A percentile compares a stretch with the other conserved stretches of the same genome.
These are phyloP conservation scores for Theropithecus gelada DNA, from an alignment of 2,113 vertebrate species.

Conservation along the genomic window DNA sequence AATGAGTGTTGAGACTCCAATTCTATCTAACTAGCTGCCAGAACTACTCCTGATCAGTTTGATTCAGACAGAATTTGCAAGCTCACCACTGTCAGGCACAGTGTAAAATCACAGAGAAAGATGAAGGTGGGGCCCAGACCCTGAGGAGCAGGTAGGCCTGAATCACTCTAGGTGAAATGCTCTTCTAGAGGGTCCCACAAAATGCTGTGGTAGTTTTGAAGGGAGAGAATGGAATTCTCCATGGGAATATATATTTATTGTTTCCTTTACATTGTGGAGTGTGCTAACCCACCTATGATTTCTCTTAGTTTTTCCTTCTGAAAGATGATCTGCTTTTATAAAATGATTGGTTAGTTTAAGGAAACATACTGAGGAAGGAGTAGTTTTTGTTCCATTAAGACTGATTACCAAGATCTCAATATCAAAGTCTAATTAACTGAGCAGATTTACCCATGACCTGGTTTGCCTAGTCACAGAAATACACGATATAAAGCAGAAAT, in stretches of 20 bases:
- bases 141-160: background rate
- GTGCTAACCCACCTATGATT: background rate
- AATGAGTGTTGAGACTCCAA: background rate
- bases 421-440: conserved; percentile 18
- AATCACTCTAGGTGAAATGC: background rate
- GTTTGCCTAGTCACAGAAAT: background rate
- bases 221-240: background rate
- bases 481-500: background rate
- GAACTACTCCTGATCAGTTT: background rate
- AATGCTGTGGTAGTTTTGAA: background rate
- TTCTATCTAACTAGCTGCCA: background rate
- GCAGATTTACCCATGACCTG: conserved; percentile 21
- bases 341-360: background rate
- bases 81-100: background rate
- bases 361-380: background rate
- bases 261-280: background rate
- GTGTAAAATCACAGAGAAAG: background rate
- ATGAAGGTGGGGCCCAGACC: background rate
- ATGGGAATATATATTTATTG: background rate
- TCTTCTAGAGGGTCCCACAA: background rate
- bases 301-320: background rate
- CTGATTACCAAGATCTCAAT: background rate
- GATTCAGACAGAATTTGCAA: background rate
- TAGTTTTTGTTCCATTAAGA: background rate
- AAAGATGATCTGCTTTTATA: background rate